phyloP scores from a whole-genome alignment of 2,113 vertebrate species.

The Dolichallabes microphthalmus region DNA sequence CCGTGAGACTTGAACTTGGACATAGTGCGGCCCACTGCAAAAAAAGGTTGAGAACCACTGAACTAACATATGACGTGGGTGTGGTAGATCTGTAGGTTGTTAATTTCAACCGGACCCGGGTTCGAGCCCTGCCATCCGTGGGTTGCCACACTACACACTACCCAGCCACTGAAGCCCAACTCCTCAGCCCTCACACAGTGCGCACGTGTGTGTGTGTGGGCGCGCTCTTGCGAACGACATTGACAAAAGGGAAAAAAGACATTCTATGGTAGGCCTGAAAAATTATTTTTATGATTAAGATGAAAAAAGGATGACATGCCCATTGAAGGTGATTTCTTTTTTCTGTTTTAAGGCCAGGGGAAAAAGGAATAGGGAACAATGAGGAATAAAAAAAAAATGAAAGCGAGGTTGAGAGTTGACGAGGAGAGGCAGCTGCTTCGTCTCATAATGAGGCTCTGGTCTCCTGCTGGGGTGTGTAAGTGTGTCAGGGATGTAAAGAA shows the following conservation, averaged over 20 bases:
- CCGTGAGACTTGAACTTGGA: too few relatives aligned
- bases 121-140: too few relatives aligned
- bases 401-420: slow-evolving; percentile 22
- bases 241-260: not conserved
- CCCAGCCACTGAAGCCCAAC: not conserved
- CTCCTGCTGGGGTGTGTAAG: slow-evolving; percentile 41
- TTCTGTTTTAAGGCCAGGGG: not conserved
- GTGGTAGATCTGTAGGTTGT: too few relatives aligned
- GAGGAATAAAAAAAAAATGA: not conserved
- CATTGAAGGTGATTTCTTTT: not conserved
- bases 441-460: slow-evolving; percentile 59
- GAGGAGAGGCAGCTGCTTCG: slow-evolving; percentile 59
- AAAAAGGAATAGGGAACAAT: not conserved
- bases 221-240: not conserved
- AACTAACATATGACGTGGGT: too few relatives aligned
- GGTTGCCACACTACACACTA: too few relatives aligned
- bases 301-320: not conserved
- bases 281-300: not conserved
- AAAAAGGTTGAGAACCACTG: too few relatives aligned
- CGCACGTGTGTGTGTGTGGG: slow-evolving; percentile 7
- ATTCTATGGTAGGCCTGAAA: not conserved
- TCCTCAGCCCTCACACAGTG: slow-evolving; percentile 15
- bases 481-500: slow-evolving; percentile 8
- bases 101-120: too few relatives aligned
- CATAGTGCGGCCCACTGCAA: too few relatives aligned